Conservation (phyloP, 2,797 vertebrate genomes). For the Myioborus miniatus region DNA sequence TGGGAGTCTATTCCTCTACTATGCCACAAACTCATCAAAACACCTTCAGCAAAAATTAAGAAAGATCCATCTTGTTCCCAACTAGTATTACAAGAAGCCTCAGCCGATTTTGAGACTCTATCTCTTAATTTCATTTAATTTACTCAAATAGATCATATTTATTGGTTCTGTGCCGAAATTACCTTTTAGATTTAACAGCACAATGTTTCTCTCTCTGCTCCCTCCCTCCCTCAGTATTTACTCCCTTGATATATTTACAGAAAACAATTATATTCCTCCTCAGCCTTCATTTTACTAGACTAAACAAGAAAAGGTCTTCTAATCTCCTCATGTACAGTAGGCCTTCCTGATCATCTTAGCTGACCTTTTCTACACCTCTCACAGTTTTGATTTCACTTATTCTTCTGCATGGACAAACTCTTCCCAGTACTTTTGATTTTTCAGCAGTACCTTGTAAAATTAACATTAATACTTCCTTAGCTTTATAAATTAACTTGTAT, state of each 20-base stretch:
- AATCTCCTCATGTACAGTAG: not conserved
- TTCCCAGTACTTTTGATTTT: not conserved
- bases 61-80: not conserved
- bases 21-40: not conserved
- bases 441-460: not conserved
- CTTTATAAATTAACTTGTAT: not conserved
- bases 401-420: not conserved
- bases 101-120: not conserved
- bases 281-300: not conserved
- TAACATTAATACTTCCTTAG: not conserved
- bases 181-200: not conserved
- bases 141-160: not conserved
- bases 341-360: not conserved
- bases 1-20: not conserved
- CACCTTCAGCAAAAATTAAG: not conserved
- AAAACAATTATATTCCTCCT: not conserved
- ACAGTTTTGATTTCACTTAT: not conserved
- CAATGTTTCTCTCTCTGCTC: not conserved
- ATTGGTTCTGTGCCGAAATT: not conserved
- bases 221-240: not conserved
- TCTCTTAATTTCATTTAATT: not conserved
- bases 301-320: not conserved
- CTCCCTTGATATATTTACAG: not conserved
- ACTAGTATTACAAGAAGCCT: not conserved
- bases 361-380: not conserved